A percentile compares a stretch with the other conserved stretches of the same genome.
Conservation (phyloP, 1,140 invertebrate species). For the Sesamia nonagrioides region DNA sequence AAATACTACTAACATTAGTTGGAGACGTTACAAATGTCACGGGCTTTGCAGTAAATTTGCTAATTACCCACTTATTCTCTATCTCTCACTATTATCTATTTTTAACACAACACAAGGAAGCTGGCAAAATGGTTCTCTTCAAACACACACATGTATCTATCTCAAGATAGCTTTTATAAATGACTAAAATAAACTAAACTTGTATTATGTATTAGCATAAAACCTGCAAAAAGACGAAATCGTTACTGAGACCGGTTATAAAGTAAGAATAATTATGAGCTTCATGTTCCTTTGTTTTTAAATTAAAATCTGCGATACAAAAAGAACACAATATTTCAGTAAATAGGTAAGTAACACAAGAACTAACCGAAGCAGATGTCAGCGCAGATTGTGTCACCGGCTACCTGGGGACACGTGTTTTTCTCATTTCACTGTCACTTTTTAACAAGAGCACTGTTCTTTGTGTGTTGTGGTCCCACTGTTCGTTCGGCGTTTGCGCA, state of each 20-base stretch:
- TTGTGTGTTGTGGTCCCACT: constrained; percentile 66
- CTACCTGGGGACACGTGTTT: constrained; percentile 60
- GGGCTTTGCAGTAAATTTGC: neutral
- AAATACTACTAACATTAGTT: neutral
- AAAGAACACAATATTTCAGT: neutral
- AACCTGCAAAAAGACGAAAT: constrained; percentile 15
- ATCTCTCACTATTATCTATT: too few relatives aligned
- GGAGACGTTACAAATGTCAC: neutral
- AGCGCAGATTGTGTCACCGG: constrained; percentile 40
- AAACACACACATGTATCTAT: constrained; percentile 21
- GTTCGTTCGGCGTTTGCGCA: constrained; percentile 62
- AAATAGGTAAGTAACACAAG: constrained; percentile 2
- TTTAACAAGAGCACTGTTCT: constrained; percentile 66
- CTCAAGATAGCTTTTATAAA: constrained; percentile 4
- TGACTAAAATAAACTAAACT: constrained; percentile 17
- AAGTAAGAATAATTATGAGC: neutral
- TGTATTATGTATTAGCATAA: constrained; percentile 3
- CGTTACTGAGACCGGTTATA: constrained; percentile 35
- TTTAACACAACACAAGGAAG: constrained; percentile 13
- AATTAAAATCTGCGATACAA: neutral
- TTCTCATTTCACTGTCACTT: constrained; percentile 79
- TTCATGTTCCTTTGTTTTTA: constrained; percentile 29
- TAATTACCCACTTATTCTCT: neutral
- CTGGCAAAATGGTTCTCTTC: neutral
- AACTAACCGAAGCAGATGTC: constrained; percentile 62